Evolutionary conservation across 2,888 invertebrate species (phyloP).

Genomic region (Linnaemya vulpina): DNA sequence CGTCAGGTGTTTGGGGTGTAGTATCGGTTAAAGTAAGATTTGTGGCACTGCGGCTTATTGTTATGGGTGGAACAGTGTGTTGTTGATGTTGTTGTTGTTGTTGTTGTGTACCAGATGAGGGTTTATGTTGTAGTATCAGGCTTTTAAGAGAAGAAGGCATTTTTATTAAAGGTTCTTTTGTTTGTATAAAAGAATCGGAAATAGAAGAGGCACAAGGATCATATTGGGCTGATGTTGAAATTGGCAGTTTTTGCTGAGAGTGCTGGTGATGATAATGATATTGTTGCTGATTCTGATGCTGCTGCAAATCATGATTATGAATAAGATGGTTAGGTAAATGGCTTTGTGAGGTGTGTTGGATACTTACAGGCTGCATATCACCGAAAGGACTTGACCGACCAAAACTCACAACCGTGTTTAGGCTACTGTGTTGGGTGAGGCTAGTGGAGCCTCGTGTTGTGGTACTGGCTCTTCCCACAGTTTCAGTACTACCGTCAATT

Average conservation of each 20-base stretch:
- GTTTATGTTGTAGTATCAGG: conserved; percentile 79
- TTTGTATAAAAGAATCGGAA: conserved; percentile 78
- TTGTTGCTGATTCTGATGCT: conserved; percentile 49
- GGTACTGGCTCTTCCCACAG: conserved; percentile 70
- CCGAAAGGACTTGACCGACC: conserved; percentile 75
- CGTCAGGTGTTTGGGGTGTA: conserved; percentile 67
- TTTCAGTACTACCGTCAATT: conserved; percentile 60
- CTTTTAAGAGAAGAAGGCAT: conserved; percentile 81
- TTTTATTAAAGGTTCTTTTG: conserved; percentile 78
- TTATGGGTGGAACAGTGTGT: conserved; percentile 32
- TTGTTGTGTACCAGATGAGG: conserved; percentile 50
- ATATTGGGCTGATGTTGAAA: conserved; percentile 73
- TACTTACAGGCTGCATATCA: conserved; percentile 72
- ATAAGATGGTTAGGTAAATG: conserved; percentile 42
- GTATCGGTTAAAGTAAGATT: conserved; percentile 73
- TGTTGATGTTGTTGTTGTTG: conserved; percentile 31
- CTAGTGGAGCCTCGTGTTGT: conserved; percentile 70
- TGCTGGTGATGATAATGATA: conserved; percentile 64
- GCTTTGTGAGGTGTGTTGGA: conserved; percentile 32
- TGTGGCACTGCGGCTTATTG: conserved; percentile 74
- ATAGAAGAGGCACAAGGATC: conserved; percentile 80
- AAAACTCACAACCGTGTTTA: conserved; percentile 79
- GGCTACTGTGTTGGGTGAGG: conserved; percentile 79
- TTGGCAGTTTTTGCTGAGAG: conserved; percentile 73
- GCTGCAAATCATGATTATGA: conserved; percentile 46